Evolutionary conservation across 2,888 invertebrate genomes (phyloP), one percentile per base, ranked within the genome.

Genomic region (Gymnosoma rotundatum): DNA sequence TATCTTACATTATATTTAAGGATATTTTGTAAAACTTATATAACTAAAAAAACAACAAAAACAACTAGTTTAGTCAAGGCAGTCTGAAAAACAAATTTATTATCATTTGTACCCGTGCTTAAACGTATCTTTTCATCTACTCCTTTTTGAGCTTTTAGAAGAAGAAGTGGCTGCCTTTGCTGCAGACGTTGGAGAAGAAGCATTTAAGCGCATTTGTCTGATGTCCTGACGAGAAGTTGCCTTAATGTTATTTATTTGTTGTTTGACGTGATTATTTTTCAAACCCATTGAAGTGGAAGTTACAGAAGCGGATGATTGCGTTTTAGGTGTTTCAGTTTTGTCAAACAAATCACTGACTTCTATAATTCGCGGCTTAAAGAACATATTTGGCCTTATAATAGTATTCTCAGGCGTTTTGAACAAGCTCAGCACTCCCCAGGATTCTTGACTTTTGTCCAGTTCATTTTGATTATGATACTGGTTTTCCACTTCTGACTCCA

Each of bases 331-430:
- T 56, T 83, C 63, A 1, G 58, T 12, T 16, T 48, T 69, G 10
- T 93, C 93, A 88, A 95, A 95, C 56, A 95, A 89, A 86, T 94
- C 94, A 87, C 94, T 94, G 0, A 95, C 93, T 8, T 95, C 94
- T 25, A 95, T 93, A 76, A 95, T 91, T 88, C 95, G 93, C 48
- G 93, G 92, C 89, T 93, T 91, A 72, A 90, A 92, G 85, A 92
- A 91, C 90, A 91, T 90, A 87, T 91, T 89, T 42, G 92, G 92
- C 9, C 90, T 87, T 79, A 92, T 89, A 8, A 91, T 87, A 0
- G 89, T 69, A 61, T 89, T 88, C 8, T 92, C 88, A 21, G 92
- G 92, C 61, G 92, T 92, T 86, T 93, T 93, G 74, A 94, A 93
- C 0, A 94, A 89, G n/a, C 92, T 92, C 0, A 94, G 86, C 0